Evolutionary conservation across 2,797 vertebrate genomes (phyloP), one percentile per base, ranked within the genome.

Genomic region (Premnoplex brunnescens): DNA sequence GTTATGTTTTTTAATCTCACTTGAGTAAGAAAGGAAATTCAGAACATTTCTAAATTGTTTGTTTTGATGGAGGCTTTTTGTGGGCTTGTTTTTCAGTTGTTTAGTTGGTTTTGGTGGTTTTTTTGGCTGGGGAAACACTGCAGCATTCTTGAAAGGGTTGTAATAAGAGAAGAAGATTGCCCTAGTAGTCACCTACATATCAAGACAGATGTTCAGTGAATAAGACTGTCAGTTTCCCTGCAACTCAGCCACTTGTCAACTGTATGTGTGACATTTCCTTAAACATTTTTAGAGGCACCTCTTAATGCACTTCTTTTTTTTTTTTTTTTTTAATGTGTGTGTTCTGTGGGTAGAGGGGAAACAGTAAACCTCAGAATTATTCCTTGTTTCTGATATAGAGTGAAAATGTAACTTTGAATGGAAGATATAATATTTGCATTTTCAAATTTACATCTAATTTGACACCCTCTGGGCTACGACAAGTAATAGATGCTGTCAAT

Each of bases 401-500:
- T 76, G 54, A 95, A 96, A 96, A 91, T 36, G 59, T 96, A 92
- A 73, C 56, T 96, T 91, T 85, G 52, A 97, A 93, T 86, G 28
- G 58, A 94, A 96, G 67, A 56, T 81, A 85, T 66, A 95, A 88
- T 88, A 96, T 96, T 97, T 95, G 68, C 68, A 97, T 97, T 97
- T 97, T 95, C 54, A 39, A 94, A 96, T 97, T 95, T 96, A 80
- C 96, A 72, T 68, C 69, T 96, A 39, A 22, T 79, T 95, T 93
- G 60, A 79, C 28, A 94, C 62, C 68, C 83, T 96, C 76, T 92
- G 62, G 93, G 76, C 95, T 82, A 91, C 66, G 78, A 95, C 88
- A 95, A 94, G 54, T 60, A 96, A 95, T 94, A 98, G 97, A 96
- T 95, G 91, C 85, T 95, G n/a, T 96, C 96, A 96, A 85, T 90